Conservation (phyloP, 2,888 invertebrate genomes). For the Brachycybe producta region DNA sequence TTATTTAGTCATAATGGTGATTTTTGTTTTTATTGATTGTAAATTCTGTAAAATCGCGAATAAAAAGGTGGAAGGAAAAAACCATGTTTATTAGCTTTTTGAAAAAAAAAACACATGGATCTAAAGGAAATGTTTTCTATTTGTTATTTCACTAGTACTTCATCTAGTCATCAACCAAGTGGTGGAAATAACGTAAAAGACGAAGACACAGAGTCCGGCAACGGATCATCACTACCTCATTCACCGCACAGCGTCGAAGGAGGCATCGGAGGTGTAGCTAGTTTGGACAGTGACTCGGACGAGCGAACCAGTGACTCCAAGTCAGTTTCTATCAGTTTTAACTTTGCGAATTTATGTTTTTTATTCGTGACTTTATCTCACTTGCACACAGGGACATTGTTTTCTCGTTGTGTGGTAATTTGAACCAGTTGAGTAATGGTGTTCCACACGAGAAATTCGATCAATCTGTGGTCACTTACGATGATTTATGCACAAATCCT, state of each 20-base stretch:
- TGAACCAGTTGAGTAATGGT: slow-evolving; percentile 36
- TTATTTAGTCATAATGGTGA: no score
- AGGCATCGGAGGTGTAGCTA: slow-evolving; percentile 39
- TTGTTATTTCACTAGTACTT: slow-evolving; percentile 18
- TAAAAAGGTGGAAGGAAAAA: no score
- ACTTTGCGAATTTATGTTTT: not conserved
- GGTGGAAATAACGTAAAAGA: slow-evolving; percentile 41
- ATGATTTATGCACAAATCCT: slow-evolving; percentile 51
- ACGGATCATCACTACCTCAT: slow-evolving; percentile 87
- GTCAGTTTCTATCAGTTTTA: slow-evolving; percentile 22
- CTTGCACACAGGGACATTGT: slow-evolving; percentile 39
- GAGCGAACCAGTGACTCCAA: slow-evolving; percentile 44
- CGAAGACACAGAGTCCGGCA: slow-evolving; percentile 90
- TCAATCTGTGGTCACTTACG: slow-evolving; percentile 46
- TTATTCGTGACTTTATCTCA: slow-evolving; percentile 7
- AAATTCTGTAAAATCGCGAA: no score
- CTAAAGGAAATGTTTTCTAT: no score
- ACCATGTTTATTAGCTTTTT: no score
- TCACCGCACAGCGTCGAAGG: slow-evolving; percentile 82
- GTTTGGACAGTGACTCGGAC: slow-evolving; percentile 49
- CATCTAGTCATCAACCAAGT: slow-evolving; percentile 12
- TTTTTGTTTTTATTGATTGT: no score
- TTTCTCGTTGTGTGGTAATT: slow-evolving; percentile 63
- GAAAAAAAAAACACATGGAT: no score
- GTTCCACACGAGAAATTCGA: slow-evolving; percentile 49